A percentile compares a stretch with the other conserved stretches of the same genome.
phyloP scores from a whole-genome alignment of 35 echinoderm and acorn worm species.

The Holothuria glaberrima region DNA sequence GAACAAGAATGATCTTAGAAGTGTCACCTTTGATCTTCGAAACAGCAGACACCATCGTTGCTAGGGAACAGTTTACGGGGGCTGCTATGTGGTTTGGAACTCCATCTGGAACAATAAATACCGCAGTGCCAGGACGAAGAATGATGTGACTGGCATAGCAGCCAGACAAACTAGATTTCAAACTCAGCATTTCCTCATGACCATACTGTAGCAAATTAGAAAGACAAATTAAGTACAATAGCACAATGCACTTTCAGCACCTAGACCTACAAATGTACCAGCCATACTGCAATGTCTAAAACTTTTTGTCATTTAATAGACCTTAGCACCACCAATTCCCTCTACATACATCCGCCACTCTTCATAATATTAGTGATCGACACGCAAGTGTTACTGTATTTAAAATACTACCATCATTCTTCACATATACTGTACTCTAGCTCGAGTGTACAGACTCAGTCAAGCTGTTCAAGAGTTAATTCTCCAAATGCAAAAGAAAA shows the following conservation, averaged over 20 bases:
- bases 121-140: slow-evolving; percentile 66
- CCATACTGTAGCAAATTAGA: slow-evolving; percentile 72
- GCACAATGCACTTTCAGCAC: too few species aligned
- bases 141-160: slow-evolving; percentile 90
- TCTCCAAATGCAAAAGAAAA: too few species aligned
- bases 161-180: slow-evolving; percentile 60
- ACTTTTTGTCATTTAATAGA: too few species aligned
- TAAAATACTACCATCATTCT: too few species aligned
- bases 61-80: slow-evolving; percentile 87
- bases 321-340: too few species aligned
- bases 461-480: too few species aligned
- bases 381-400: too few species aligned
- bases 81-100: slow-evolving; percentile 91
- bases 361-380: too few species aligned
- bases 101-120: slow-evolving; percentile 70
- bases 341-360: too few species aligned
- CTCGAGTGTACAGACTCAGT: too few species aligned
- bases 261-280: background rate
- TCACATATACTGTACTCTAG: too few species aligned
- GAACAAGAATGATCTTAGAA: slow-evolving; percentile 67
- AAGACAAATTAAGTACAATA: too few species aligned
- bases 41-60: slow-evolving; percentile 89
- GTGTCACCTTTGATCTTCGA: slow-evolving; percentile 47
- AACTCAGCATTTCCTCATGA: slow-evolving; percentile 54
- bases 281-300: background rate